Conservation (phyloP, 1,140 invertebrate species). For the Oncopodura yosiiana region DNA sequence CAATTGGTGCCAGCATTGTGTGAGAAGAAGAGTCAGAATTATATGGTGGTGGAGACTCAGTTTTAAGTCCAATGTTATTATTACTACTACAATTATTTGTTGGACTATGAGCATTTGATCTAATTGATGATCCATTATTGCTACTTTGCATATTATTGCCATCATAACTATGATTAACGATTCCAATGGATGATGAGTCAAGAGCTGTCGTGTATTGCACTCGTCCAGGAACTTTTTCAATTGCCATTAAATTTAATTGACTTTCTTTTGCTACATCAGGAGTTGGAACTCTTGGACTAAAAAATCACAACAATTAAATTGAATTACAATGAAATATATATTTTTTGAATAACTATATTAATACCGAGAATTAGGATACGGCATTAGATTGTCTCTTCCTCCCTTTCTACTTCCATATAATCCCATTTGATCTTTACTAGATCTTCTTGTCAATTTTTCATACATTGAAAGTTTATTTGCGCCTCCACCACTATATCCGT, state of each 20-base stretch:
- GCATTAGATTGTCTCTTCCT: conserved; percentile 11
- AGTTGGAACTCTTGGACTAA: conserved; percentile 69
- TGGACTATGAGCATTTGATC: neutral
- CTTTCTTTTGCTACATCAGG: conserved; percentile 73
- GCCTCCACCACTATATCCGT: neutral
- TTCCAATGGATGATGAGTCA: conserved; percentile 35
- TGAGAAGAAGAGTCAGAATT: conserved; percentile 5
- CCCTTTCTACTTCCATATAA: neutral
- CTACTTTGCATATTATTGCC: conserved; percentile 48
- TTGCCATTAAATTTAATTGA: conserved; percentile 49
- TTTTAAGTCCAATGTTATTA: neutral
- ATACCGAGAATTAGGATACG: conserved; percentile 23
- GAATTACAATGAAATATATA: neutral
- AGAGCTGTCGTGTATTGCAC: neutral
- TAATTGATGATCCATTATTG: neutral
- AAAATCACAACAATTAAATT: neutral
- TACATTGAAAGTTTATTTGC: conserved; percentile 64
- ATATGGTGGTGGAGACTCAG: conserved; percentile 12
- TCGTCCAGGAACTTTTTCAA: conserved; percentile 9
- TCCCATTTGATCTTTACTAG: conserved; percentile 37
- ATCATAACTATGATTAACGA: conserved; percentile 45
- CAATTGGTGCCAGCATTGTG: conserved; percentile 20
- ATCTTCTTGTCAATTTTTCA: conserved; percentile 66
- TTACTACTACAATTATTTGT: neutral
- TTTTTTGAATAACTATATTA: neutral